Evolutionary conservation across 2,797 vertebrate genomes (phyloP).

Genomic region (Hydrolagus colliei): DNA sequence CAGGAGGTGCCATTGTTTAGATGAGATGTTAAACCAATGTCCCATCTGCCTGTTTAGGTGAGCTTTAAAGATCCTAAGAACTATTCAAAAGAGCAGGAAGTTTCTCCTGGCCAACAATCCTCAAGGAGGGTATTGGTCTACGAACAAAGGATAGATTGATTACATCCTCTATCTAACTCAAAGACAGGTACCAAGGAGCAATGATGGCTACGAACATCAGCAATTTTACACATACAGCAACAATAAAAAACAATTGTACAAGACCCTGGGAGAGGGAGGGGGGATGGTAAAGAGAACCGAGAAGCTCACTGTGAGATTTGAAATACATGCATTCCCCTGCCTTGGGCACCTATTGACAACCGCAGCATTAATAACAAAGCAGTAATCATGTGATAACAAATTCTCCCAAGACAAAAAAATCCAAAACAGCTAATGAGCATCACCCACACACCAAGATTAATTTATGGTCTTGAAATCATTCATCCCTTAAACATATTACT

Average conservation of each 20-base stretch:
- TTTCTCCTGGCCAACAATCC: too few relatives aligned
- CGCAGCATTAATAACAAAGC: background rate
- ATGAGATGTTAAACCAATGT: too few relatives aligned
- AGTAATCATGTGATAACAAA: too few relatives aligned
- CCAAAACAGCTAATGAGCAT: background rate
- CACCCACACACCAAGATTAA: background rate
- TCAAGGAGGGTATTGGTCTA: too few relatives aligned
- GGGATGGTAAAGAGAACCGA: too few relatives aligned
- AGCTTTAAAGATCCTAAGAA: too few relatives aligned
- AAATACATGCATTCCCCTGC: background rate
- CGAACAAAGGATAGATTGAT: too few relatives aligned
- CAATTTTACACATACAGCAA: background rate
- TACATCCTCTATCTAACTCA: too few relatives aligned
- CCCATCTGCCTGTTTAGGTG: too few relatives aligned
- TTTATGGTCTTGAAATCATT: background rate
- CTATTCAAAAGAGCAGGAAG: too few relatives aligned
- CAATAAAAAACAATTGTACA: background rate
- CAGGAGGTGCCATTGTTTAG: too few relatives aligned
- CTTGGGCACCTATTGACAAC: background rate
- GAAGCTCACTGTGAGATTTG: too few relatives aligned
- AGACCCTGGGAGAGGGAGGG: background rate
- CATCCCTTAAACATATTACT: background rate
- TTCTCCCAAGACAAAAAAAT: background rate
- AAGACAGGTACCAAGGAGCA: background rate
- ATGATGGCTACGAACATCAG: background rate